Evolutionary conservation across 2,113 vertebrate species (phyloP), one percentile per base, ranked within the genome.

Genomic region (Stictonetta naevosa): DNA sequence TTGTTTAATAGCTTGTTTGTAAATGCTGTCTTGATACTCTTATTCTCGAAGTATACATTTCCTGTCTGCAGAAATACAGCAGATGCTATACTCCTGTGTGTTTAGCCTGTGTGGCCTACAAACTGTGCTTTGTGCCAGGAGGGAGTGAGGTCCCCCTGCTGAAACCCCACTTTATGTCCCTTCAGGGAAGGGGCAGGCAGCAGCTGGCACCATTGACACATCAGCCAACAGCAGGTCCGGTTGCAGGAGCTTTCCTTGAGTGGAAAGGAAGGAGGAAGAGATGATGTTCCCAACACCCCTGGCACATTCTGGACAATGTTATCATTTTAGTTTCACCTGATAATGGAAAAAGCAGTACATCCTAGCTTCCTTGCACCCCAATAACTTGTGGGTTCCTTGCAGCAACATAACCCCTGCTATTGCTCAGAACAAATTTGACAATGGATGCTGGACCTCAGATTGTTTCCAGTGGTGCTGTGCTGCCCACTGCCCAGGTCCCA

Each of bases 131-230:
- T 36, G 33, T 80, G 48, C 52, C 17, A 4, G 58, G 56, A 63
- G 13, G n/a, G 20, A 63, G 72, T 6, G 52, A 20, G 0, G 0
- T 38, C 8, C 6, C 23, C 9, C 9, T 8, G 20, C 6, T 21
- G 58, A 88, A 90, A 62, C 11, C 2, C 4, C 8, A 19, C 7
- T 1, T 4, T 21, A 8, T 81, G 53, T 20, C 18, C 17, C n/a
- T 13, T 8, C 14, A 0, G 8, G 28, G 18, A n/a, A n/a, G 42
- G 31, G 3, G 1, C 0, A 6, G 58, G 53, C 34, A 79, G 19
- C 15, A 66, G 58, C 20, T 2, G 34, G 0, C 15, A 5, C 4
- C 46, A n/a, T 0, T 0, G 33, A n/a, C 15, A 42, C 1, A 1
- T 16, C 0, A 3, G 46, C 34, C 19, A 8, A 56, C 48, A 68